These are phyloP conservation scores for Petrocephalus zakoni DNA, from an alignment of 2,113 vertebrate genomes.

Conservation along the genomic window DNA sequence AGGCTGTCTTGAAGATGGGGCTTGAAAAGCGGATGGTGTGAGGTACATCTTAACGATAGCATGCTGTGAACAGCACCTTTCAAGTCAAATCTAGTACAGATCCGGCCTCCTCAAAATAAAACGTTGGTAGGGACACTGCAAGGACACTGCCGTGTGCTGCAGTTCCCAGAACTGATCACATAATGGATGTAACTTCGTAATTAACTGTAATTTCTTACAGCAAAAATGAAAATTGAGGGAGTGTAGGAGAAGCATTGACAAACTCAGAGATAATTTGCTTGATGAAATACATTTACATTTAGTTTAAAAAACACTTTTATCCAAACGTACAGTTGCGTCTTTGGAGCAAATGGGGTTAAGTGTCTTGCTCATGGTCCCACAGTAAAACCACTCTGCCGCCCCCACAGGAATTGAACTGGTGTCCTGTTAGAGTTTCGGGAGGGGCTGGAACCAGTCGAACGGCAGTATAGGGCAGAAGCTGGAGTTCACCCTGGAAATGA, in stretches of 20 bases:
- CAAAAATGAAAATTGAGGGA: not conserved
- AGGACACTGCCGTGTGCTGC: not conserved
- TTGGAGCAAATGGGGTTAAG: not conserved
- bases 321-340: not conserved
- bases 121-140: not conserved
- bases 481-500: not conserved
- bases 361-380: not conserved
- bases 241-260: not conserved
- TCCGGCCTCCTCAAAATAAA: not conserved
- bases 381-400: not conserved
- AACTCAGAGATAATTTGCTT: not conserved
- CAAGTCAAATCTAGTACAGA: not conserved
- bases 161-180: not conserved
- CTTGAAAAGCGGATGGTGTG: not conserved
- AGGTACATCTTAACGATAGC: not conserved
- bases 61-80: not conserved
- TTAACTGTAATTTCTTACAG: not conserved
- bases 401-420: not conserved
- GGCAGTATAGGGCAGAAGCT: not conserved
- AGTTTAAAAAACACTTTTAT: not conserved
- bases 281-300: not conserved
- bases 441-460: not conserved
- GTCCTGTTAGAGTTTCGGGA: not conserved
- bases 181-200: not conserved
- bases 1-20: not conserved